Evolutionary conservation across 2,113 vertebrate species (phyloP).

Genomic region (Raja brachyura): DNA sequence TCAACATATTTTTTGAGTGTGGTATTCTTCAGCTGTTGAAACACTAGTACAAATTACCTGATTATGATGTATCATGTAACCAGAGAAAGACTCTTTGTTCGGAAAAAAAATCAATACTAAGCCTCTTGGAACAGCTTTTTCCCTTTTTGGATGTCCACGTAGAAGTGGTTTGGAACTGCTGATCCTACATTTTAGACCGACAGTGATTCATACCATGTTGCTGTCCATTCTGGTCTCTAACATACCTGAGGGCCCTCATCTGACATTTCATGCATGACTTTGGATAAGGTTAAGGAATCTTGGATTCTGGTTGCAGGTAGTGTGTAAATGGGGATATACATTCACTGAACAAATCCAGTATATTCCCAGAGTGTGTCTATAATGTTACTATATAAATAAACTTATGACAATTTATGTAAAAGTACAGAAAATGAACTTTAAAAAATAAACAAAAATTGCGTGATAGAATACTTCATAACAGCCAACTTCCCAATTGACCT

Average conservation of each 20-base stretch:
- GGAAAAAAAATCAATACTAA: slow-evolving; percentile 63
- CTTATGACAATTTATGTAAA: not conserved
- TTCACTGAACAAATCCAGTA: not conserved
- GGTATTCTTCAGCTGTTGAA: slow-evolving; percentile 54
- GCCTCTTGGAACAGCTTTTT: slow-evolving; percentile 51
- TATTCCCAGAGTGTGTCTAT: not conserved
- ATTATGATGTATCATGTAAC: slow-evolving; percentile 77
- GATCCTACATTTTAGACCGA: slow-evolving; percentile 59
- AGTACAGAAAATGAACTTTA: not conserved
- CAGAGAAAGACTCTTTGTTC: slow-evolving; percentile 68
- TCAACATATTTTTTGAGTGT: slow-evolving; percentile 49
- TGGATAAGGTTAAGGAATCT: slow-evolving; percentile 52
- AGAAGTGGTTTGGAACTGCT: slow-evolving; percentile 57
- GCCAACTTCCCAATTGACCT: not conserved
- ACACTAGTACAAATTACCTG: slow-evolving; percentile 69
- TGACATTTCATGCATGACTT: slow-evolving; percentile 55
- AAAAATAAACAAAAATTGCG: not conserved
- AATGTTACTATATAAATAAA: not conserved
- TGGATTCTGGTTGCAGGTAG: slow-evolving; percentile 42
- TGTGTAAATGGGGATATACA: slow-evolving; percentile 41
- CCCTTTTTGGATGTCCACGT: slow-evolving; percentile 49
- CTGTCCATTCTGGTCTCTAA: slow-evolving; percentile 44
- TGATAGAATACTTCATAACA: not conserved
- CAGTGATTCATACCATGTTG: slow-evolving; percentile 61
- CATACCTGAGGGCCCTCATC: slow-evolving; percentile 54